phyloP scores from a whole-genome alignment of 2,113 vertebrate genomes.

The Tauraco erythrolophus region DNA sequence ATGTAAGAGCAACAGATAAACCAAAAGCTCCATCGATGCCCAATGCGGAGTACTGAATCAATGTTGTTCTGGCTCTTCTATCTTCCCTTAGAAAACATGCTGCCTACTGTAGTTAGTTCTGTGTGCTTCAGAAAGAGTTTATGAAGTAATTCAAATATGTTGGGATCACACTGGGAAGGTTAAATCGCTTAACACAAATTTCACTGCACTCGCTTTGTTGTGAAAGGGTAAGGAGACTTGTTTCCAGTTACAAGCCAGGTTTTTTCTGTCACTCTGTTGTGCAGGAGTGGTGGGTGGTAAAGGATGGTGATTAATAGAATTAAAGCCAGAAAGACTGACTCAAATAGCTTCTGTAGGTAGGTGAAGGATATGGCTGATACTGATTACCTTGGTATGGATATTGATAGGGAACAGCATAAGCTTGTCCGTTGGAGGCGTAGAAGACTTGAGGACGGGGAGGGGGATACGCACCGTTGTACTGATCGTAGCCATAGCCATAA shows the following conservation, averaged over 20 bases:
- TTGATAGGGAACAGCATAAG: slow-evolving; percentile 76
- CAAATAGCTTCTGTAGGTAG: background rate
- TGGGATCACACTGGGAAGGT: background rate
- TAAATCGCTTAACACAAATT: background rate
- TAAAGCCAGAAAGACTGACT: background rate
- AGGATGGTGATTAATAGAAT: background rate
- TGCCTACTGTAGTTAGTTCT: background rate
- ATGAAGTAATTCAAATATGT: background rate
- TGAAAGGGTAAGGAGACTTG: background rate
- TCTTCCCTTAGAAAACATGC: background rate
- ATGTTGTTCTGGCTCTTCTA: background rate
- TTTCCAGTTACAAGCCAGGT: background rate
- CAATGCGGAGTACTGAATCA: background rate
- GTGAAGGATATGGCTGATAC: background rate
- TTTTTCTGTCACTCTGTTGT: background rate
- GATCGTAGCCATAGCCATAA: slow-evolving; percentile 78
- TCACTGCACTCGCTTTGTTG: background rate
- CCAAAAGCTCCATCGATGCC: background rate
- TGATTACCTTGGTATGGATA: slow-evolving; percentile 79
- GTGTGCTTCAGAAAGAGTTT: background rate
- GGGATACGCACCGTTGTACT: slow-evolving; percentile 67
- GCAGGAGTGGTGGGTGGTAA: background rate
- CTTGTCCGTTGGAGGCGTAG: slow-evolving; percentile 78
- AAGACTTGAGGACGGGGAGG: slow-evolving; percentile 70
- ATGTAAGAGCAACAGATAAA: background rate